Conservation (phyloP, 2,888 invertebrate species). For the Eubasilissa splendida region DNA sequence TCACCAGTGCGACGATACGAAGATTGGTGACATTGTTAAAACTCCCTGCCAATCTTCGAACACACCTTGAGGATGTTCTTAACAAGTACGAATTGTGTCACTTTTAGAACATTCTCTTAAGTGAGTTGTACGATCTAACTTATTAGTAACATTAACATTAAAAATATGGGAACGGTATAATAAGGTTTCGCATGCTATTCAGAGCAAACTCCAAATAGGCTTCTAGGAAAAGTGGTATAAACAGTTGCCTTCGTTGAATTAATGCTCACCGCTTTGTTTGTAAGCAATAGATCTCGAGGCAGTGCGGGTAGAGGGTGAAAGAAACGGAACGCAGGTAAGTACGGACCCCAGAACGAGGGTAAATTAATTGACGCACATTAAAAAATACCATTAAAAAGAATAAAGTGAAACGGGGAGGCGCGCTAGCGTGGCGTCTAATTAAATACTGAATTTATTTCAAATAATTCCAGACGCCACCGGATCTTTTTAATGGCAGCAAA, state of each 20-base stretch:
- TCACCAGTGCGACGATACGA: too few species aligned
- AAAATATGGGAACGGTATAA: too few species aligned
- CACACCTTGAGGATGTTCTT: too few species aligned
- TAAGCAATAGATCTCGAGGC: slow-evolving; percentile 29
- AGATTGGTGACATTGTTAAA: too few species aligned
- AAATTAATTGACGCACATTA: slow-evolving; percentile 55
- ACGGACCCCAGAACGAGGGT: slow-evolving; percentile 31
- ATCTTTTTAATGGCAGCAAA: slow-evolving; percentile 37
- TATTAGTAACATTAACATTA: too few species aligned
- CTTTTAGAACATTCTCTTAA: too few species aligned
- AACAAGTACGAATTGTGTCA: too few species aligned
- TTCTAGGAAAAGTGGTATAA: slow-evolving; percentile 5
- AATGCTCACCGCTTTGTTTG: slow-evolving; percentile 44
- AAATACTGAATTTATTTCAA: slow-evolving; percentile 42
- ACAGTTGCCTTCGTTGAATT: slow-evolving; percentile 31
- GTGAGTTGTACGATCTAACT: too few species aligned
- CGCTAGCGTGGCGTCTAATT: slow-evolving; percentile 32
- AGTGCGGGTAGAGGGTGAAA: not conserved
- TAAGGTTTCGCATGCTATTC: too few species aligned
- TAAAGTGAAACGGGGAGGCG: slow-evolving; percentile 45
- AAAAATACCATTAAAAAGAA: slow-evolving; percentile 55
- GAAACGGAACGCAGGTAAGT: slow-evolving; percentile 12
- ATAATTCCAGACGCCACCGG: slow-evolving; percentile 36
- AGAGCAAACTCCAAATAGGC: not conserved
- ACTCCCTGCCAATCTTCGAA: too few species aligned